phyloP scores from a whole-genome alignment of 2,888 invertebrate genomes.

The Thumatha senex region DNA sequence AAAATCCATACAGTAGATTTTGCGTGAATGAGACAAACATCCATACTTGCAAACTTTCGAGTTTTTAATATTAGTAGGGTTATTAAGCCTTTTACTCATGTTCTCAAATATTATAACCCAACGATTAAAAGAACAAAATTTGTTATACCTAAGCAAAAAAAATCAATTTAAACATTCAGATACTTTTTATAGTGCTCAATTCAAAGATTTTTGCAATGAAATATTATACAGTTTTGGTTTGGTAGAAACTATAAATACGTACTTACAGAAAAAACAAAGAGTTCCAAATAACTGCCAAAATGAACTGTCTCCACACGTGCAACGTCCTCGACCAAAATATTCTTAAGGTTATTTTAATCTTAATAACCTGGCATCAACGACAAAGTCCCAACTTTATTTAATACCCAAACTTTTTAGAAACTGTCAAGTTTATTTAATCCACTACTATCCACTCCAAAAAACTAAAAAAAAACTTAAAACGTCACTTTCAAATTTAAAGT shows the following conservation, averaged over 20 bases:
- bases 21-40: too few relatives aligned
- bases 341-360: constrained; percentile 52
- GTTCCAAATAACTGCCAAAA: constrained; percentile 41
- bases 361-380: constrained; percentile 48
- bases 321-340: constrained; percentile 55
- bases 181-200: too few relatives aligned
- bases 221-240: too few relatives aligned
- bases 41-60: too few relatives aligned
- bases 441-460: constrained; percentile 12
- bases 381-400: constrained; percentile 36
- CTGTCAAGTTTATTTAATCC: constrained; percentile 5
- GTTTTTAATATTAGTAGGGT: too few relatives aligned
- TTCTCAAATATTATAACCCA: too few relatives aligned
- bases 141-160: too few relatives aligned
- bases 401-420: constrained; percentile 34
- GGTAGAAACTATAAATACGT: not conserved
- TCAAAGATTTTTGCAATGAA: too few relatives aligned
- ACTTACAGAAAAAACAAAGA: constrained; percentile 33
- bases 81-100: too few relatives aligned
- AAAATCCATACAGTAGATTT: too few relatives aligned
- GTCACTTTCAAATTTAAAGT: constrained; percentile 36
- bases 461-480: constrained; percentile 27
- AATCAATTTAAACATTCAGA: too few relatives aligned
- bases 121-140: too few relatives aligned
- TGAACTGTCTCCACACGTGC: constrained; percentile 36